Evolutionary conservation across 2,797 vertebrate species (phyloP), one percentile per base, ranked within the genome.

Genomic region (Sebastes cheni): DNA sequence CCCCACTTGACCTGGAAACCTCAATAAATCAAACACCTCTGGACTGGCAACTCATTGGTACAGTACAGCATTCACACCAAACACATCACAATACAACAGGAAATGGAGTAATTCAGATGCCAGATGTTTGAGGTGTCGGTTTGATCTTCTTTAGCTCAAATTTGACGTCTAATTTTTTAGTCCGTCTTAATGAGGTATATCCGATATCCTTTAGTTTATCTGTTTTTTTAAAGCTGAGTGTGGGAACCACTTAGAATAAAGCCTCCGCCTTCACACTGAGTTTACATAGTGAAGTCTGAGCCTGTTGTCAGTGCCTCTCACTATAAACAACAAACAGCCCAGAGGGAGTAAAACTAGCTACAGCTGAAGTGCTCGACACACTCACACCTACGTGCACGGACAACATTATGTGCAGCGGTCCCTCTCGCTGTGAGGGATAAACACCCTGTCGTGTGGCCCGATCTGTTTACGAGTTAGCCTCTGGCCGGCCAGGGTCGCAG

Each of bases 401-500:
- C 69, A 67, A 77, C 71, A 20, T 70, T 36, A 60, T 79, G 69
- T 72, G 65, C 64, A 65, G 77, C 50, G 46, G 36, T 75, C 70
- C 36, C 30, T 77, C 87, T 82, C 67, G 25, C 83, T 18, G 56
- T 67, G 81, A 89, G 83, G 88, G 67, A 90, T 91, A 89, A 92
- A 92, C 90, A 90, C 71, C 69, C 67, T 29, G 83, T 87, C 75
- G 84, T 88, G 77, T 80, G 72, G 86, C 79, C 75, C 16, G 70
- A 80, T 88, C 84, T 91, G 88, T 92, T 91, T 92, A 91, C 54
- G 56, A 86, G 74, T 86, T 81, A 69, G 71, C 68, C 84, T 86
- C 80, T 85, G 73, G 84, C 55, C 12, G 11, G 66, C 72, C 74
- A 71, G 56, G 77, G 81, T 88, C 58, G 61, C 72, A 3, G 71